Conservation (phyloP, 2,888 invertebrate species). For the Argynnis bischoffii region DNA sequence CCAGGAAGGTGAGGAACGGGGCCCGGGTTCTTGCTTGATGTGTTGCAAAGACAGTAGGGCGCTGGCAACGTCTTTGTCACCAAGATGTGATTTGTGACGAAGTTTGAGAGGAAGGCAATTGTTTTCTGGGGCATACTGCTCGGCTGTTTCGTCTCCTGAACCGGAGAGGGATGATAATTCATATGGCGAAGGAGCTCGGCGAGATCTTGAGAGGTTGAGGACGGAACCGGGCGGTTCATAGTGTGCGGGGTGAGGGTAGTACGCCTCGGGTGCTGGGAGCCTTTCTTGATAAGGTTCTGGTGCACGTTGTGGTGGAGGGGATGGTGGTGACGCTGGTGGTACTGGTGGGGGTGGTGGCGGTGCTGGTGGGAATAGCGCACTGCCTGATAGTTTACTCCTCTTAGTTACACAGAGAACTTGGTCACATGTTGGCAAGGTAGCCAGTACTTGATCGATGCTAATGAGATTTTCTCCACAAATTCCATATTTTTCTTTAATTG, state of each 20-base stretch:
- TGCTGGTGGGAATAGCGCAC: conserved; percentile 81
- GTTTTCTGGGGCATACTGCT: conserved; percentile 84
- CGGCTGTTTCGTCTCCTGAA: conserved; percentile 78
- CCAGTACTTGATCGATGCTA: conserved; percentile 93
- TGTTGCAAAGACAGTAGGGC: conserved; percentile 91
- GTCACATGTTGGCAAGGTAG: conserved; percentile 91
- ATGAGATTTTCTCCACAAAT: conserved; percentile 93
- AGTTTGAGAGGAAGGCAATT: conserved; percentile 94
- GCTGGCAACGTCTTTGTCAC: conserved; percentile 94
- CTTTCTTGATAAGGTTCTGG: conserved; percentile 77
- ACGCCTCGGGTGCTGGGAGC: conserved; percentile 72
- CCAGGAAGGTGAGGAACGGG: conserved; percentile 91
- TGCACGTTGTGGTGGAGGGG: conserved; percentile 81
- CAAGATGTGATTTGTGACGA: conserved; percentile 94
- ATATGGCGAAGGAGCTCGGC: conserved; percentile 88
- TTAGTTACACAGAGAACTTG: conserved; percentile 93
- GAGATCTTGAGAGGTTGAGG: conserved; percentile 86
- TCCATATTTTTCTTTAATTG: conserved; percentile 96
- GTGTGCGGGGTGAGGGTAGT: conserved; percentile 80
- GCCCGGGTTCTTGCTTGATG: conserved; percentile 92
- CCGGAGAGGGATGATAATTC: conserved; percentile 89
- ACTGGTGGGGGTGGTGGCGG: conserved; percentile 79
- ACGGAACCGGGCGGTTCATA: conserved; percentile 85
- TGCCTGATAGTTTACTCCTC: conserved; percentile 80
- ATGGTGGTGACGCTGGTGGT: conserved; percentile 74